A percentile compares a stretch with the other conserved stretches of the same genome.
Conservation (phyloP, 2,888 invertebrate species). For the Lasius fuliginosus region DNA sequence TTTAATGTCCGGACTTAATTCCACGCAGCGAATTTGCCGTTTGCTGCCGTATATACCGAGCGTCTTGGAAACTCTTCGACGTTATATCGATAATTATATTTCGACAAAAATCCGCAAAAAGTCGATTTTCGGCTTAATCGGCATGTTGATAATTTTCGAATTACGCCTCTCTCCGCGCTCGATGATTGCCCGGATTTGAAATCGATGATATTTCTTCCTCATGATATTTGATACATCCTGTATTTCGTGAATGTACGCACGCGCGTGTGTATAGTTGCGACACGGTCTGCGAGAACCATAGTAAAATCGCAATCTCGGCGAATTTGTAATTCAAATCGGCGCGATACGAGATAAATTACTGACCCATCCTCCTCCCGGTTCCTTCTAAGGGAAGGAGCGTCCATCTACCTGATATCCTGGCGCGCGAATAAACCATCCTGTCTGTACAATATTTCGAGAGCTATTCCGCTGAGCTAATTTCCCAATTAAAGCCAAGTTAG, state of each 20-base stretch:
- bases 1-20: slow-evolving; percentile 63
- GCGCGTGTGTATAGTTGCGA: neutral
- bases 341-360: slow-evolving; percentile 75
- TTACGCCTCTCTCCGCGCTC: neutral
- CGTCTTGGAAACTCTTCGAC: no score
- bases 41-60: neutral
- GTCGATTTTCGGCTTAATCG: neutral
- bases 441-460: slow-evolving; percentile 38
- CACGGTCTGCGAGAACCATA: neutral
- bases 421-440: slow-evolving; percentile 55
- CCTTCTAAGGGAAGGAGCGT: slow-evolving; percentile 44
- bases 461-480: slow-evolving; percentile 63
- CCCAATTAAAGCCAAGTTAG: slow-evolving; percentile 57
- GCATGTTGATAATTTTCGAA: neutral
- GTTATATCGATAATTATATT: neutral
- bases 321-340: slow-evolving; percentile 78
- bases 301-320: slow-evolving; percentile 66
- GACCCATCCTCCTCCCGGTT: slow-evolving; percentile 46
- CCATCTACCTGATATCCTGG: slow-evolving; percentile 24
- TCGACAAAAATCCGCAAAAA: neutral
- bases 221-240: neutral
- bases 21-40: neutral
- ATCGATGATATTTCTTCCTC: neutral
- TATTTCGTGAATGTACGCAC: neutral
- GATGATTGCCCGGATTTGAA: neutral